These are phyloP conservation scores for Streptopelia turtur DNA, from an alignment of 2,797 vertebrate species.

Conservation along the genomic window DNA sequence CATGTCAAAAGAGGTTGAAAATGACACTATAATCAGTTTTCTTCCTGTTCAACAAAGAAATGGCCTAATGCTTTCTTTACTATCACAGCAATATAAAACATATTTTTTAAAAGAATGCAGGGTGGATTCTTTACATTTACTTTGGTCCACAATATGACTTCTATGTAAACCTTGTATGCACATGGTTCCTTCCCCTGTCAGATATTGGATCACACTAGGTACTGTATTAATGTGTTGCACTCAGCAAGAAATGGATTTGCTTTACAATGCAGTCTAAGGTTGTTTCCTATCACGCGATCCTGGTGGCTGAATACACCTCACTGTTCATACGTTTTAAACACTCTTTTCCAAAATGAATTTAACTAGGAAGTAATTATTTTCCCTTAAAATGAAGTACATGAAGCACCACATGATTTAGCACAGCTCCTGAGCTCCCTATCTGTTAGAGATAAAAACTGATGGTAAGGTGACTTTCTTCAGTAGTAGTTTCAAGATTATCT, in stretches of 20 bases:
- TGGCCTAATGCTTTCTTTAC: neutral
- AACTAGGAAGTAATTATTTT: neutral
- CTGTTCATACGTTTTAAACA: neutral
- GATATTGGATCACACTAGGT: neutral
- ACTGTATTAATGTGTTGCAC: neutral
- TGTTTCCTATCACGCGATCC: neutral
- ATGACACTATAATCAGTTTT: neutral
- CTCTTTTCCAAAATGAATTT: neutral
- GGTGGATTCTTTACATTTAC: neutral
- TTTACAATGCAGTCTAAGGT: neutral
- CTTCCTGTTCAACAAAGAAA: neutral
- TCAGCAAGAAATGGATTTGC: neutral
- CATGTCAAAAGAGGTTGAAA: neutral
- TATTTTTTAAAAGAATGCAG: neutral
- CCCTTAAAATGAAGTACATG: neutral
- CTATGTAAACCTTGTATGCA: neutral
- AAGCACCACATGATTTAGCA: neutral
- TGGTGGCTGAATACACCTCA: neutral
- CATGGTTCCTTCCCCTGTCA: fast-evolving
- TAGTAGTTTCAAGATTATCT: constrained; percentile 6
- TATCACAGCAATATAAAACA: neutral
- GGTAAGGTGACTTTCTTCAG: constrained; percentile 7
- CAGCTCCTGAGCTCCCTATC: constrained; percentile 14
- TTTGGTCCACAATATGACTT: neutral
- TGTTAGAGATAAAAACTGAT: neutral